Percentiles rank a stretch among this genome's conserved stretches.
Conservation (phyloP, 1,140 invertebrate species). For the Agrilus planipennis region DNA sequence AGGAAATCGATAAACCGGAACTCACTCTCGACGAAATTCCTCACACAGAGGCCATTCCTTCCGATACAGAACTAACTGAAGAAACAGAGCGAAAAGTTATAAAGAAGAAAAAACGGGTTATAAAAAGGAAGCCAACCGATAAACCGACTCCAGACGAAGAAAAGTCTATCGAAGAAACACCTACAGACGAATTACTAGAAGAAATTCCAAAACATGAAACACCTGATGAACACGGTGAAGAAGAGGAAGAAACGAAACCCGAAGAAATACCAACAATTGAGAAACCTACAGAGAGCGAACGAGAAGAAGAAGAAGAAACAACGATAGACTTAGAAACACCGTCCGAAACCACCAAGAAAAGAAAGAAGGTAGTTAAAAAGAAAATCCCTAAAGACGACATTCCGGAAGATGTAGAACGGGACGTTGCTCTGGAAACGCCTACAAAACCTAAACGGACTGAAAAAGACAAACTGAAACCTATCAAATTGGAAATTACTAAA, state of each 20-base stretch:
- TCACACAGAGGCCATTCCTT: constrained; percentile 5
- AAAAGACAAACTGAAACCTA: constrained; percentile 15
- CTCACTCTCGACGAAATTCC: constrained; percentile 12
- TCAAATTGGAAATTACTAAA: constrained; percentile 20
- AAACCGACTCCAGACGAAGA: background rate
- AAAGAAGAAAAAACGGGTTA: constrained; percentile 4
- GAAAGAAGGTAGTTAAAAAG: no score
- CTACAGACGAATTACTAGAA: constrained; percentile 1
- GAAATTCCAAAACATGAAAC: constrained; percentile 5
- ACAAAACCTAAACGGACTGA: constrained; percentile 3
- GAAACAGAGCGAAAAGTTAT: constrained; percentile 12
- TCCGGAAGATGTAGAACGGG: background rate
- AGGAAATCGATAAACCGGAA: constrained; percentile 18
- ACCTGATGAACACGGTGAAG: constrained; percentile 22
- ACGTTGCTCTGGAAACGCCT: constrained; percentile 7
- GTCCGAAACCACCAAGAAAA: no score
- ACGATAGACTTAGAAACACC: constrained; percentile 31
- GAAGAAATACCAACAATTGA: constrained; percentile 19
- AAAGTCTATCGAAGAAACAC: background rate
- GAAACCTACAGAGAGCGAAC: constrained; percentile 25
- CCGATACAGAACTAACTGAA: constrained; percentile 20
- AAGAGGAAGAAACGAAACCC: constrained; percentile 12
- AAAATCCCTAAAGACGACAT: constrained; percentile 2
- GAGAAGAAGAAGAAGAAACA: constrained; percentile 50
- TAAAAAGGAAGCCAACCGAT: constrained; percentile 8